phyloP scores from a whole-genome alignment of 2,888 invertebrate species.

The Cheilosia scutellata region DNA sequence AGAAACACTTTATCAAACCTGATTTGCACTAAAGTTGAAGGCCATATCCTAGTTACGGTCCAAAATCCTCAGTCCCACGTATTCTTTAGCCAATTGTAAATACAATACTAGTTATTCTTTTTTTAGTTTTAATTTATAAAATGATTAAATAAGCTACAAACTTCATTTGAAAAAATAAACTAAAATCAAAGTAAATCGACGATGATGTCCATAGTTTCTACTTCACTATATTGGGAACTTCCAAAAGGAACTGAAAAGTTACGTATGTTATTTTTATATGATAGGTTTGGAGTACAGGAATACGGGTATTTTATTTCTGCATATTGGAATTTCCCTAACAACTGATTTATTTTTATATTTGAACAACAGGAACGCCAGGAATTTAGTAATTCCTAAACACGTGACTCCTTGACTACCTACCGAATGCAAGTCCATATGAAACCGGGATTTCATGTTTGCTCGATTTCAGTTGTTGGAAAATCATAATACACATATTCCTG shows the following conservation, averaged over 20 bases:
- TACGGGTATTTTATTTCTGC: slow-evolving; percentile 19
- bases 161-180: slow-evolving; percentile 14
- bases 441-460: slow-evolving; percentile 22
- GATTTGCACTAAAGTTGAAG: slow-evolving; percentile 82
- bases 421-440: neutral
- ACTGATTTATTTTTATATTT: slow-evolving; percentile 39
- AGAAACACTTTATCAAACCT: slow-evolving; percentile 79
- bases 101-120: neutral
- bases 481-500: neutral
- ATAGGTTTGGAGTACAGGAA: slow-evolving; percentile 25
- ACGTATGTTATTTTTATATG: neutral
- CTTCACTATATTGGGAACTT: slow-evolving; percentile 1
- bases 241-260: slow-evolving; percentile 16
- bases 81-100: neutral
- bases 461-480: slow-evolving; percentile 22
- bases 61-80: neutral
- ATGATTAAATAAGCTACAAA: neutral
- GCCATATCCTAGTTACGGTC: slow-evolving; percentile 79
- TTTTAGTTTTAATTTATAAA: neutral
- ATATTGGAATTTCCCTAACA: slow-evolving; percentile 68
- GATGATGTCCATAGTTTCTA: neutral
- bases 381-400: slow-evolving; percentile 30
- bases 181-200: slow-evolving; percentile 30
- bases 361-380: neutral
- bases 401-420: slow-evolving; percentile 42